Base-by-base conservation (phyloP, 2,113 vertebrate species). In the Sinocyclocheilus rhinocerous region DNA sequence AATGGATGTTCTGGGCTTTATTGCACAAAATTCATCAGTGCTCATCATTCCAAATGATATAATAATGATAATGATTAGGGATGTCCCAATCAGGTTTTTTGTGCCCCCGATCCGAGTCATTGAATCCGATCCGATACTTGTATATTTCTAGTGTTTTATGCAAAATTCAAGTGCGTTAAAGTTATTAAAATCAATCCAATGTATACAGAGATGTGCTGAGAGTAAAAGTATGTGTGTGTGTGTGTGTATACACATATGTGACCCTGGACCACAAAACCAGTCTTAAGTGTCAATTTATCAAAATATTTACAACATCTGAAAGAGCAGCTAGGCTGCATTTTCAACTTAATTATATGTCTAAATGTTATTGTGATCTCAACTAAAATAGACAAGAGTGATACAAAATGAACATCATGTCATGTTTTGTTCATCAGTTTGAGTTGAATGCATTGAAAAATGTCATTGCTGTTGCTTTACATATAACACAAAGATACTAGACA, bases 311-410 rank as follows among this genome's bases (percentile, higher is more conserved):
- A 29, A 2, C 2, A 29, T 33, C 29, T 33, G 29, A 33, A 33
- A 33, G 29, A 79, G 57, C 18, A 42, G 20, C 16, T 33, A 42
- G 39, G 11, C 26, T 76, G 12, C 29, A 22, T 70, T 82, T 67
- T 70, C 1, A 76, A 36, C 33, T 65, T 50, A 24, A 57, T 63
- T 67, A 52, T 76, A 69, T 22, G 26, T n/a, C n/a, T 59, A 45
- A 75, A 67, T 26, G n/a, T 76, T 73, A 65, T 39, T 42, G 15
- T 82, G 73, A 82, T 57, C 10, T 57, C 57, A 72, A 20, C 20
- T 81, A 18, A 61, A 61, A 86, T n/a, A 81, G 9, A 48, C 36
- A 11, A 39, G 16, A 52, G 57, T 33, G 61, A 63, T 59, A 42
- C 33, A 4, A 52, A 45, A 36, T 81, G n/a, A 82, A 55, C 72